Evolutionary conservation across 2,888 invertebrate genomes (phyloP).

Genomic region (Aphrophora alni): DNA sequence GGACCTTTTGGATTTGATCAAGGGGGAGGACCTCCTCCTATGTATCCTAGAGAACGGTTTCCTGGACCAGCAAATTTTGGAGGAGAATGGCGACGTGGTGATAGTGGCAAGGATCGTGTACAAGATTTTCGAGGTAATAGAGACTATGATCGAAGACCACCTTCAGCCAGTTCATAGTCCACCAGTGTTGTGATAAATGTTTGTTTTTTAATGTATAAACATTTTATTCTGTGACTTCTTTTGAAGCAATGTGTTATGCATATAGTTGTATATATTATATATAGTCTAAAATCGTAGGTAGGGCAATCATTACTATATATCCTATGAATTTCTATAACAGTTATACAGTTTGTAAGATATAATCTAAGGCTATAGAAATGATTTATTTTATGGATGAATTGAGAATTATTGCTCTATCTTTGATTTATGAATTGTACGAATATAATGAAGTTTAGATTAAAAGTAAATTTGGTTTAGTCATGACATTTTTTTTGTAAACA

Average conservation of each 20-base stretch:
- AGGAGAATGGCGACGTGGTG: constrained; percentile 32
- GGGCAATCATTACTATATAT: background rate
- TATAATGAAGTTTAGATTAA: background rate
- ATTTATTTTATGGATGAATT: background rate
- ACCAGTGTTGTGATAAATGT: background rate
- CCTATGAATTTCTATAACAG: background rate
- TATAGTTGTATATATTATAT: background rate
- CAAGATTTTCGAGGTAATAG: constrained; percentile 22
- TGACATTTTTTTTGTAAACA: background rate
- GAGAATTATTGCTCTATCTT: background rate
- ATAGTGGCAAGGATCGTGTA: constrained; percentile 20
- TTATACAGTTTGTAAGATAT: background rate
- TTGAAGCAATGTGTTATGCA: background rate
- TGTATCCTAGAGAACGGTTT: constrained; percentile 19
- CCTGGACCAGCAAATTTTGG: constrained; percentile 29
- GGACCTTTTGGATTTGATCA: constrained; percentile 60
- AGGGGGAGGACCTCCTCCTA: background rate
- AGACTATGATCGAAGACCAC: constrained; percentile 31
- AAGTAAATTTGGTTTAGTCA: background rate
- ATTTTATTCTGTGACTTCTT: background rate
- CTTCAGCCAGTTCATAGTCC: constrained; percentile 20
- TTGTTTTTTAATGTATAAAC: background rate
- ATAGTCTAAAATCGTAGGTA: background rate
- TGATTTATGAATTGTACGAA: background rate
- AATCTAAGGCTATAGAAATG: background rate